Base-by-base conservation (phyloP, 2,113 vertebrate species). In the Pagrus major region DNA sequence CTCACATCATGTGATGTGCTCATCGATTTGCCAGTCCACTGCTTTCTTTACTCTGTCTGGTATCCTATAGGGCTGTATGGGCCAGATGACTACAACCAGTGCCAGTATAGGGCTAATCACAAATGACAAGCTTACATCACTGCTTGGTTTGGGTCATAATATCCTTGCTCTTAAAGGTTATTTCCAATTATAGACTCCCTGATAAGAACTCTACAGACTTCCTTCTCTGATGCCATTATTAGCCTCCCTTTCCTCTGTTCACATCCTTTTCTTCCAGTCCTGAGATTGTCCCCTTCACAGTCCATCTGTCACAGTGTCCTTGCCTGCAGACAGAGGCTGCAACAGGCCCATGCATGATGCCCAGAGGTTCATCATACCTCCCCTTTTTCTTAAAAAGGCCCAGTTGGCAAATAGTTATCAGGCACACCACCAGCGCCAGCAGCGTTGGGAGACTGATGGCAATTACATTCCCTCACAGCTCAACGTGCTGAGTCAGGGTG, bases 291-390 rank as follows among this genome's bases (percentile, higher is more conserved):
- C 60, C 35, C 12, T 44, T 51, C 63, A 59, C 54, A 23, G 51
- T 68, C 64, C 68, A 85, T 77, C 70, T 84, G 66, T 80, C 82
- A 76, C 68, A 14, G 31, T 82, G 86, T 58, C 88, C 81, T 81
- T 87, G 84, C 75, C 69, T 76, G 60, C 18, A 47, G 56, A 71
- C 61, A 56, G 16, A 18, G 35, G 37, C 63, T 83, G 44, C 59
- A 59, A 61, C 46, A 55, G 83, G n/a, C 69, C 56, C 16, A 52
- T 41, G 61, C 51, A 42, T 23, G 23, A 42, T 23, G 23, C 33
- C 56, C 44, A 76, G 44, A 31, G 81, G 23, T 55, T 64, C 49
- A 71, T 54, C 42, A 63, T 54, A 31, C 14, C n/a, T 73, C 71
- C 60, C 51, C 63, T n/a, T 49, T 66, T 44, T 54, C 78, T 65